Percentiles rank a stretch among this genome's conserved stretches.
phyloP scores from a whole-genome alignment of 1,140 invertebrate species.

The Planococcus citri region DNA sequence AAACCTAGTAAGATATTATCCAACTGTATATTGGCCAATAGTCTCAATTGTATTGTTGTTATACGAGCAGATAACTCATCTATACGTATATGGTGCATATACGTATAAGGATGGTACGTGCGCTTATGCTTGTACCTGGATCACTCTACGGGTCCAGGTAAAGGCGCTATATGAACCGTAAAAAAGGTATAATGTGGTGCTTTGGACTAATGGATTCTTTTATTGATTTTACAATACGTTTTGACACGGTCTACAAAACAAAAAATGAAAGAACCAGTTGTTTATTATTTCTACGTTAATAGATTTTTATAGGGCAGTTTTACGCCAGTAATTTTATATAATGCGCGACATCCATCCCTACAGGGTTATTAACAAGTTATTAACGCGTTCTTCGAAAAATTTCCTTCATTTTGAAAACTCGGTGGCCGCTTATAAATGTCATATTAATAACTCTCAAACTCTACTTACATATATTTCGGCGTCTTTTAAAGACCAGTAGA shows the following conservation, averaged over 20 bases:
- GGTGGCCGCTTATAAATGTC: not conserved
- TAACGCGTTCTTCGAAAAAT: not conserved
- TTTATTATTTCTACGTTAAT: conserved; percentile 4
- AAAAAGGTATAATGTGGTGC: not conserved
- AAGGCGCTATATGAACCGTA: conserved; percentile 1
- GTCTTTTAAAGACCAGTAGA: too few species aligned
- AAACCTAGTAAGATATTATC: too few species aligned
- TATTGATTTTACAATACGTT: conserved; percentile 3
- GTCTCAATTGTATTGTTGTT: too few species aligned
- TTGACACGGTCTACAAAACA: conserved; percentile 6
- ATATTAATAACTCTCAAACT: not conserved
- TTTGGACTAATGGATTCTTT: not conserved
- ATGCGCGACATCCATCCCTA: conserved; percentile 1
- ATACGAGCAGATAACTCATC: too few species aligned
- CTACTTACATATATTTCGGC: too few species aligned
- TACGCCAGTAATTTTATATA: not conserved
- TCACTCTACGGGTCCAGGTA: not conserved
- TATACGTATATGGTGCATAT: too few species aligned
- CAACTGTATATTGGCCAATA: too few species aligned
- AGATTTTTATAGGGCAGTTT: conserved; percentile 7
- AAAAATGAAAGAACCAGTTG: conserved; percentile 7
- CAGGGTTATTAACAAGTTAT: not conserved
- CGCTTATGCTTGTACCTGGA: not conserved
- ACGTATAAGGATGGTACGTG: too few species aligned
- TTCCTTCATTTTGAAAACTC: too few species aligned